phyloP scores from a whole-genome alignment of 2,888 invertebrate species.

The Gryllus longicercus region DNA sequence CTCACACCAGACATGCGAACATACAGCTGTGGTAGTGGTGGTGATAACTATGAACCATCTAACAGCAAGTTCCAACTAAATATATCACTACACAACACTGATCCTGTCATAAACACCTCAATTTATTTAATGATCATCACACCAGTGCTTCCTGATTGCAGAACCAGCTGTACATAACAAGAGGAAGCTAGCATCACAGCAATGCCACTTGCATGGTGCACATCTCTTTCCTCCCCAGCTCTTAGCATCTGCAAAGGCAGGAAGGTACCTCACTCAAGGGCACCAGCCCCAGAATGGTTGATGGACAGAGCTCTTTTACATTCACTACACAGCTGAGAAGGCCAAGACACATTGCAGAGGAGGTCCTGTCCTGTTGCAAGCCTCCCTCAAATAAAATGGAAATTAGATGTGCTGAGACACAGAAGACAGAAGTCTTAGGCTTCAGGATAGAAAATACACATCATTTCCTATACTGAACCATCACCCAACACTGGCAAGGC shows the following conservation, averaged over 20 bases:
- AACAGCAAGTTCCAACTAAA: constrained; percentile 17
- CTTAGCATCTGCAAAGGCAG: not conserved
- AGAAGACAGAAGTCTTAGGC: not conserved
- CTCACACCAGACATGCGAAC: not conserved
- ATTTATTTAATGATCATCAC: not conserved
- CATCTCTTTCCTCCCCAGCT: not conserved
- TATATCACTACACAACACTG: constrained; percentile 17
- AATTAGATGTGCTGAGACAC: not conserved
- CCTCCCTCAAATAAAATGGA: not conserved
- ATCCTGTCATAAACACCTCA: constrained; percentile 5
- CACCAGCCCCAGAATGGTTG: not conserved
- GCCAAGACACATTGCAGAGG: not conserved
- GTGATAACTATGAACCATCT: constrained; percentile 8
- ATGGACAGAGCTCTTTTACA: not conserved
- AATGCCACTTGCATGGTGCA: not conserved
- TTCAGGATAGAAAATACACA: not conserved
- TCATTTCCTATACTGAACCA: not conserved
- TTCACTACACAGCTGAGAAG: not conserved
- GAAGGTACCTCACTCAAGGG: not conserved
- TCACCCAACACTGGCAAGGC: constrained; percentile 17
- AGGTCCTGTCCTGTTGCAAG: not conserved
- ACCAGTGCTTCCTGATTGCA: constrained; percentile 17
- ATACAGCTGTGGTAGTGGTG: constrained; percentile 3
- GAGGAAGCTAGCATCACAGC: constrained; percentile 6
- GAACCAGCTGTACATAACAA: not conserved